phyloP scores from a whole-genome alignment of 2,888 invertebrate species.

The Tipula confusa region DNA sequence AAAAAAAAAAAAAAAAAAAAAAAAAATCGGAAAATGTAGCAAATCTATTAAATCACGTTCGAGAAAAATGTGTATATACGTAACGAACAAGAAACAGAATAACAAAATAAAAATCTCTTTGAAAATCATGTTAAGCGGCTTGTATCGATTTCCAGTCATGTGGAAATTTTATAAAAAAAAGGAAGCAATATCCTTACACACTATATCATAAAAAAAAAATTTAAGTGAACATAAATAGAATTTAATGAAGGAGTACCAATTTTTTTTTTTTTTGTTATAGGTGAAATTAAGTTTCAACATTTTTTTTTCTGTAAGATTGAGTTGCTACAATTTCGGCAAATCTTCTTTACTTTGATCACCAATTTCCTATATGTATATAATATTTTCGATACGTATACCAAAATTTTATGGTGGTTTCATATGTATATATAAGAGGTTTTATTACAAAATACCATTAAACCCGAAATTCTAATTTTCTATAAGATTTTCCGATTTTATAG shows the following conservation, averaged over 20 bases:
- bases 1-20: not conserved
- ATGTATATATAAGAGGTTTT: not conserved
- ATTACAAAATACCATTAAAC: conserved; percentile 1
- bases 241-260: not conserved
- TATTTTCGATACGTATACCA: not conserved
- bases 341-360: not conserved
- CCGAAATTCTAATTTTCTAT: conserved; percentile 15
- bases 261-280: not conserved
- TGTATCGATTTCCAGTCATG: conserved; percentile 12
- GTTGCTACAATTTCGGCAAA: not conserved
- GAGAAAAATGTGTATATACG: not conserved
- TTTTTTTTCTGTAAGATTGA: not conserved
- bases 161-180: not conserved
- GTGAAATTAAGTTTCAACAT: conserved; percentile 13
- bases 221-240: conserved; percentile 15
- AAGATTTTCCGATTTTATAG: not conserved
- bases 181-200: not conserved
- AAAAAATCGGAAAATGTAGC: not conserved
- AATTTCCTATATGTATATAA: not conserved
- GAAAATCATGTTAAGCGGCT: not conserved
- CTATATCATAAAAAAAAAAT: not conserved
- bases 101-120: not conserved
- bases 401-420: not conserved
- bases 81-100: not conserved
- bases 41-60: conserved; percentile 12